phyloP scores from a whole-genome alignment of 2,113 vertebrate species.

The Macrotus californicus region DNA sequence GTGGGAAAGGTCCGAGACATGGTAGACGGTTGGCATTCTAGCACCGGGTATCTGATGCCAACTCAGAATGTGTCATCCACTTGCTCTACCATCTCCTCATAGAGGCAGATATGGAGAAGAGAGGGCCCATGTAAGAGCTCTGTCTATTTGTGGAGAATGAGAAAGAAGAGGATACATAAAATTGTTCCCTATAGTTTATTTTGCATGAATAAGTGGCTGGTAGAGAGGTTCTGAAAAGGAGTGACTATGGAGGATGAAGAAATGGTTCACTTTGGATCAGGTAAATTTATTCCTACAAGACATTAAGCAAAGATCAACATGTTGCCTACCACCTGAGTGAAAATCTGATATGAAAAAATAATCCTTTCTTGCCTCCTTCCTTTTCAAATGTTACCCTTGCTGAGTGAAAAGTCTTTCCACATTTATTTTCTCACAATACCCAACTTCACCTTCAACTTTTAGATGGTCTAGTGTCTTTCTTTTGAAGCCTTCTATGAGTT shows the following conservation, averaged over 20 bases:
- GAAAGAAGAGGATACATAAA: neutral
- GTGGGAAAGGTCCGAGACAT: neutral
- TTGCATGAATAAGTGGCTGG: neutral
- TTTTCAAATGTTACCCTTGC: neutral
- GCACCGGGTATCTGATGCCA: neutral
- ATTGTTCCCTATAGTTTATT: neutral
- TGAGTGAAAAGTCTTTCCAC: neutral
- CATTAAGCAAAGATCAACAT: neutral
- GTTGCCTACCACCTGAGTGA: neutral
- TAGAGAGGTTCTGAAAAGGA: neutral
- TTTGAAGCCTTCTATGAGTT: neutral
- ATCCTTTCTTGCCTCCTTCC: neutral
- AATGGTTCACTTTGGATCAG: neutral
- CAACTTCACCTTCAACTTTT: neutral
- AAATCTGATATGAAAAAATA: neutral
- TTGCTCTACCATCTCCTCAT: rapidly evolving
- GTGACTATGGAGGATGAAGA: neutral
- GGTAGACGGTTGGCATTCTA: neutral
- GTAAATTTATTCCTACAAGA: neutral
- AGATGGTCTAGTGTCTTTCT: neutral
- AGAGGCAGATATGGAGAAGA: neutral
- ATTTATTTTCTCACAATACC: neutral
- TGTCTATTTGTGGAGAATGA: neutral
- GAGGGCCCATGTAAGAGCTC: neutral
- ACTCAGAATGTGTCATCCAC: neutral